These are phyloP conservation scores for Hyppa rectilinea DNA, from an alignment of 2,888 invertebrate species.

Conservation along the genomic window DNA sequence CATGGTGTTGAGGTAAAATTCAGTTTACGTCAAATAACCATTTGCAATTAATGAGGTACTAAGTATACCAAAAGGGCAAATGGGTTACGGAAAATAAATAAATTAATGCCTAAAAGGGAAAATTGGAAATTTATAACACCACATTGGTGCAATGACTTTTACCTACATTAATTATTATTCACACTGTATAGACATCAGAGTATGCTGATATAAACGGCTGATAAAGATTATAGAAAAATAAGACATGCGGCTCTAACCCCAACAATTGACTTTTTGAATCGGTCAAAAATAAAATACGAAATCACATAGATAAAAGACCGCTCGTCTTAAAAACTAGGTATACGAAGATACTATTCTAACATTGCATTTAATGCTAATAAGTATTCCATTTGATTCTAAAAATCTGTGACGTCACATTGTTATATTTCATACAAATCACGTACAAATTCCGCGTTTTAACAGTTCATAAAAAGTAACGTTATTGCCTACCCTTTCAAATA, in stretches of 20 bases:
- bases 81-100: not conserved
- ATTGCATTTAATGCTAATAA: too few relatives aligned
- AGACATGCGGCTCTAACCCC: not conserved
- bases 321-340: too few relatives aligned
- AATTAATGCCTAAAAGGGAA: not conserved
- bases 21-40: not conserved
- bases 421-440: too few relatives aligned
- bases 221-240: not conserved
- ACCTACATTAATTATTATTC: not conserved
- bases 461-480: too few relatives aligned
- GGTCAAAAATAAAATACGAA: too few relatives aligned
- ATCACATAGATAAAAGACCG: too few relatives aligned
- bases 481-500: too few relatives aligned
- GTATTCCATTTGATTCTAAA: too few relatives aligned
- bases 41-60: conserved; percentile 4
- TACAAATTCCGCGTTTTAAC: too few relatives aligned
- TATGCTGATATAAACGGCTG: not conserved
- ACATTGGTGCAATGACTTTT: not conserved
- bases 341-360: too few relatives aligned
- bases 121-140: not conserved
- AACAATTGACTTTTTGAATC: too few relatives aligned
- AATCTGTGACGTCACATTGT: too few relatives aligned
- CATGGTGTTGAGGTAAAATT: not conserved
- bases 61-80: not conserved
- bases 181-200: not conserved